Conservation (phyloP, 2,888 invertebrate species). For the Caenorhabditis sinica region DNA sequence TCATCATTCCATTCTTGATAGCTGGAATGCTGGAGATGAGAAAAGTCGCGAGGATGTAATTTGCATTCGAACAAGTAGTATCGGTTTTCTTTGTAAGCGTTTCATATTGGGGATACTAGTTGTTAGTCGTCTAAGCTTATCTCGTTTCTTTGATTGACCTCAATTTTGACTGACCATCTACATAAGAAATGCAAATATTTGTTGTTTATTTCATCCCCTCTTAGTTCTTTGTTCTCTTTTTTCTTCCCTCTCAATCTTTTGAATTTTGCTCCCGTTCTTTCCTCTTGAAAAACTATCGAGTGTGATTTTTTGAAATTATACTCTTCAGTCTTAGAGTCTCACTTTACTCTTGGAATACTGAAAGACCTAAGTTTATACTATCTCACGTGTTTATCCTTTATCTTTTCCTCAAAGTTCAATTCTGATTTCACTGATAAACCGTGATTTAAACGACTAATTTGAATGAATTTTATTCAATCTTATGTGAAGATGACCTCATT, state of each 20-base stretch:
- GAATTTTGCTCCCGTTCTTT: conserved; percentile 2
- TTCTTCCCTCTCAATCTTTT: background rate
- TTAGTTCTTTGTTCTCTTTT: conserved; percentile 37
- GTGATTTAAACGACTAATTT: conserved; percentile 44
- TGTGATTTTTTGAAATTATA: background rate
- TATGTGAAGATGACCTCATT: conserved; percentile 62
- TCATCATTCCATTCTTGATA: conserved; percentile 51
- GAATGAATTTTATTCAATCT: conserved; percentile 60
- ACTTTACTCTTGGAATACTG: too few relatives aligned
- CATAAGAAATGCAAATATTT: conserved; percentile 65
- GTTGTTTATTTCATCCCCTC: conserved; percentile 54
- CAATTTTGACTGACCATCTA: conserved; percentile 60
- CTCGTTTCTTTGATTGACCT: conserved; percentile 63
- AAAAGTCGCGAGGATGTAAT: conserved; percentile 40
- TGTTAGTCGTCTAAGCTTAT: conserved; percentile 55
- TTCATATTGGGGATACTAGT: conserved; percentile 54
- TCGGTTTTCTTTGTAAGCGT: conserved; percentile 18
- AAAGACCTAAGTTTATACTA: too few relatives aligned
- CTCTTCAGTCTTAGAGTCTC: background rate
- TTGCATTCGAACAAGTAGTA: conserved; percentile 59
- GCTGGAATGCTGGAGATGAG: conserved; percentile 54
- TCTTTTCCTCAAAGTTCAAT: background rate
- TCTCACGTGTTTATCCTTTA: too few relatives aligned
- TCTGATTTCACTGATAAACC: conserved; percentile 20
- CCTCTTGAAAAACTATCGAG: too few relatives aligned